phyloP scores from a whole-genome alignment of 2,888 invertebrate genomes.

The Leptura quadrifasciata region DNA sequence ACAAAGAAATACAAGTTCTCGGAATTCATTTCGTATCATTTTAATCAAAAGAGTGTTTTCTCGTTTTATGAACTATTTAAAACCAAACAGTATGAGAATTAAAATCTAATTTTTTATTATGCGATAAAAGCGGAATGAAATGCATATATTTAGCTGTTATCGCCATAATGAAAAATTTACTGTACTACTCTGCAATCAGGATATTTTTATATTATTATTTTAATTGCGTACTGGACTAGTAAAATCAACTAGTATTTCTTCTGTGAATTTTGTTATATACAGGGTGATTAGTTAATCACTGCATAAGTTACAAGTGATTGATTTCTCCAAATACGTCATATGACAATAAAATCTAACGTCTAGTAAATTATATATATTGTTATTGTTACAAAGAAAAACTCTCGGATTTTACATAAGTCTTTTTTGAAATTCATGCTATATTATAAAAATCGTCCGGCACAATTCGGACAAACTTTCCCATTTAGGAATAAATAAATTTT shows the following conservation, averaged over 20 bases:
- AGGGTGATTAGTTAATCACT: background rate
- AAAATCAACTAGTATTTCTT: too few species aligned
- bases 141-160: background rate
- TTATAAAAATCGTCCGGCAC: too few species aligned
- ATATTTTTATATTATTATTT: too few species aligned
- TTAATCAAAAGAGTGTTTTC: conserved; percentile 24
- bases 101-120: conserved; percentile 19
- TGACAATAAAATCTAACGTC: background rate
- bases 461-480: too few species aligned
- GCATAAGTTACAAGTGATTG: background rate
- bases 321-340: background rate
- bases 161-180: background rate
- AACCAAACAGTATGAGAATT: background rate
- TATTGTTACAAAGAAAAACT: background rate
- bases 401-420: conserved; percentile 18
- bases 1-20: conserved; percentile 26
- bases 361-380: conserved; percentile 15
- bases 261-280: background rate
- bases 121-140: conserved; percentile 7
- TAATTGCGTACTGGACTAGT: too few species aligned
- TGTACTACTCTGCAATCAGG: background rate
- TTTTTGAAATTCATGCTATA: background rate
- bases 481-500: too few species aligned
- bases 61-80: conserved; percentile 23
- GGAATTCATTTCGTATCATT: conserved; percentile 28